Base-by-base conservation (phyloP, 1,140 invertebrate genomes). In the Oncopodura yosiiana region DNA sequence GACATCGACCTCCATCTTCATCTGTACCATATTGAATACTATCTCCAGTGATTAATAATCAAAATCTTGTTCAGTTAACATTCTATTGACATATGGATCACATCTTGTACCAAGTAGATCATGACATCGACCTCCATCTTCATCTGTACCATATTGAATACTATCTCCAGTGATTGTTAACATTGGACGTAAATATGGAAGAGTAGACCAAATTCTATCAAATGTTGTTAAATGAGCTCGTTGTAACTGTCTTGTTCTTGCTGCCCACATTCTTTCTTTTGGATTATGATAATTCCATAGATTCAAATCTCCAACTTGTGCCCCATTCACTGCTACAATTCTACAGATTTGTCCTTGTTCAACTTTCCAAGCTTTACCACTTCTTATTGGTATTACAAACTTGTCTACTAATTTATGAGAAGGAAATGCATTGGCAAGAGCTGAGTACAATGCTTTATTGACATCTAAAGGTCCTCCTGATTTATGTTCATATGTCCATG, bases 221-320 rank as follows among this genome's bases (percentile, higher is more conserved):
- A 71, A 73, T 0, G 68, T 65, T 12, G 66, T 65, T 3, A 75
- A 51, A 49, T 75, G 74, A 2, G 72, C 52, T 2, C 67, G 56
- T 44, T 75, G 72, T 16, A 75, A 52, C 56, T 75, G 74, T 3
- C 74, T 65, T 8, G 74, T 74, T 64, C 74, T 74, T 3, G 72
- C 71, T 54, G 62, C 56, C 61, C 57, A 64, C 16, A 75, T 71
- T 23, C 69, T 66, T 46, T 75, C 73, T 23, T 68, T 65, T 0
- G 65, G 64, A 59, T 75, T 71, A 0, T 75, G 65, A 19, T 69
- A 48, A 55, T 74, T 74, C 73, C 73, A 75, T 21, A 75, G 66
- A 50, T 75, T 75, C 2, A 74, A 11, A 59, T 75, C 73, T 12
- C 70, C 73, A 36, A 75, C 73, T 39, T 63, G 62, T 0, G 55